These are phyloP conservation scores for Ophion obscuratus DNA, from an alignment of 2,888 invertebrate genomes.

Conservation along the genomic window DNA sequence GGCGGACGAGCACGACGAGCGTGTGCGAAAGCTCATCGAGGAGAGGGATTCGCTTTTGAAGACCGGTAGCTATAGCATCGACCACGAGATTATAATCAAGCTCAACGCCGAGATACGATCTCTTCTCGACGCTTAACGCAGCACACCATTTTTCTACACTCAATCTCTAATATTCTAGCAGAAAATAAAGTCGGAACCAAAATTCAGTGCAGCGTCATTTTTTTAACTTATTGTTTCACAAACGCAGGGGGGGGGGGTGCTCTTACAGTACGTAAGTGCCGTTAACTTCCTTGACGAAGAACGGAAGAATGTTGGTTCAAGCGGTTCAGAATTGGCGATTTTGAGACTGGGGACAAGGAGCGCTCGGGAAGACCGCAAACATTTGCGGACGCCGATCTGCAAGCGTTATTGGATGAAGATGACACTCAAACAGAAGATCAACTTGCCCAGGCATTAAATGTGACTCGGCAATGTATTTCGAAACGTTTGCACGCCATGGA, in stretches of 20 bases:
- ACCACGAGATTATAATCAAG: conserved; percentile 84
- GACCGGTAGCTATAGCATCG: conserved; percentile 84
- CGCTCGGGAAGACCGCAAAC: too few species aligned
- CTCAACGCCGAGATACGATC: conserved; percentile 86
- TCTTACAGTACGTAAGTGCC: conserved; percentile 32
- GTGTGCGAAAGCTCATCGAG: conserved; percentile 84
- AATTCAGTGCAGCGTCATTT: not conserved
- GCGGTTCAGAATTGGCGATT: too few species aligned
- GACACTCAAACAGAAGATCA: too few species aligned
- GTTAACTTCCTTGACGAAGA: conserved; percentile 84
- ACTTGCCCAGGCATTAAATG: too few species aligned
- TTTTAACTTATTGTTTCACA: not conserved
- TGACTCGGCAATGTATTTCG: too few species aligned
- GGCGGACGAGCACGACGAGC: conserved; percentile 84
- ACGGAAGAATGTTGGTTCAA: conserved; percentile 89
- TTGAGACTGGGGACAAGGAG: too few species aligned
- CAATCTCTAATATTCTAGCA: not conserved
- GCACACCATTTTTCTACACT: not conserved
- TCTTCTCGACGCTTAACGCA: conserved; percentile 83
- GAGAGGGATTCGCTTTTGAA: conserved; percentile 85
- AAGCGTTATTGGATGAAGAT: too few species aligned
- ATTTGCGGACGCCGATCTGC: too few species aligned
- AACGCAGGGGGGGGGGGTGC: not conserved
- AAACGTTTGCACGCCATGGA: too few species aligned
- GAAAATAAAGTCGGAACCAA: not conserved